Base-by-base conservation (phyloP, 1,140 invertebrate genomes). In the Trichonephila inaurata region DNA sequence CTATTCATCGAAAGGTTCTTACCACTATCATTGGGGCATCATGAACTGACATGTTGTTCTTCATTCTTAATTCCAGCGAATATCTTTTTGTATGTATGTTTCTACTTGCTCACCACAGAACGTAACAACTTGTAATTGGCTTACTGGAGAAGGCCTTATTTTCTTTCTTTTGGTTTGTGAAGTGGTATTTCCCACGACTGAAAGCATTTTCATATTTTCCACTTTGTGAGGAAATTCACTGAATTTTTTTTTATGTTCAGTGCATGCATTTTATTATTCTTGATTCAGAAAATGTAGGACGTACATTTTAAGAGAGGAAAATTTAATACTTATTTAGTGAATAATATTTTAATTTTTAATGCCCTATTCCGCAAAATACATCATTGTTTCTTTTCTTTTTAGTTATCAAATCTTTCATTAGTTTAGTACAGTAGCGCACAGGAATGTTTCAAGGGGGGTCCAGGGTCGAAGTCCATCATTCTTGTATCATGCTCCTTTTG, bases 1-100 rank as follows among this genome's bases (percentile, higher is more conserved):
- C 88, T 24, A 77, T 89, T 77, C 88, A 89, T 89, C 58, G 12
- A 24, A 58, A 69, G 10, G 12, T 28, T 88, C 51, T 77, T 77
- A 77, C 12, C 88, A 89, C 88, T 89, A 89, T 89, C 88, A 89
- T 89, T 77, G 88, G 64, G 51, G 21, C 64, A 89, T 89, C 88
- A 89, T 24, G 44, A 33, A 51, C 14, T 89, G 88, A 89, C 88
- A 66, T 58, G 64, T 87, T 86, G 66, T 69, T 77, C 18, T 77
- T 77, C 72, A 33, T 77, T 77, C 28, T 77, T 33, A 28, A 77
- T 77, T 77, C 28, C 28, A 19, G 16, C 33, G 72, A 18, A 77
- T 77, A 77, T 18, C 33, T 77, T 77, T 77, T 77, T 77, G 21
- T 69, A 5, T 24, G 21, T 19, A 6, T 77, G 16, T 82, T 82